These are phyloP conservation scores for Cyclina sinensis DNA, from an alignment of 1,140 invertebrate species.

Conservation along the genomic window DNA sequence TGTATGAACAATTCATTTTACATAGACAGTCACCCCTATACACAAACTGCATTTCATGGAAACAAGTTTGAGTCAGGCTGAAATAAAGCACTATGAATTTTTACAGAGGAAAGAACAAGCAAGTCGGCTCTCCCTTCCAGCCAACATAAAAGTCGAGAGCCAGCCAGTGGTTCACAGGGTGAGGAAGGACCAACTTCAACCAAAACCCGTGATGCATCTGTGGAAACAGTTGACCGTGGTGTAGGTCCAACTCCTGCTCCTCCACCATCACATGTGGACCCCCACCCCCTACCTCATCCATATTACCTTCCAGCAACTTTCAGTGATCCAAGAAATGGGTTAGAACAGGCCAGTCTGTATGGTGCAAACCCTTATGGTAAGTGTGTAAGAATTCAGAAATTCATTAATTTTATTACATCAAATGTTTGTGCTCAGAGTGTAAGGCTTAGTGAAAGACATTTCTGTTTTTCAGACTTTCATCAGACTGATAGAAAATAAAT, in stretches of 20 bases:
- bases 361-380: constrained; percentile 75
- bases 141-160: constrained; percentile 45
- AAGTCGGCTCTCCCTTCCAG: constrained; percentile 35
- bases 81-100: no score
- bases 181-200: constrained; percentile 78
- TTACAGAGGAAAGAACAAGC: constrained; percentile 57
- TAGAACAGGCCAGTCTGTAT: constrained; percentile 74
- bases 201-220: constrained; percentile 66
- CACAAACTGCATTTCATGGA: no score
- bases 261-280: constrained; percentile 72
- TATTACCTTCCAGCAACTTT: constrained; percentile 73
- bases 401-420: no score
- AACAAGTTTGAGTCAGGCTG: no score
- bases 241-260: constrained; percentile 83
- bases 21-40: no score
- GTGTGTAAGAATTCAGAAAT: no score
- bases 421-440: no score
- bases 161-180: constrained; percentile 63
- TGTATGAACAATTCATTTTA: no score
- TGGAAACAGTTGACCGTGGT: constrained; percentile 82
- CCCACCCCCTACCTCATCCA: constrained; percentile 67
- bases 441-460: no score
- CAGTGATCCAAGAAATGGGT: constrained; percentile 78
- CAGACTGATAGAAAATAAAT: no score
- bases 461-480: no score